Percentiles rank a stretch among this genome's conserved stretches.
These are phyloP conservation scores for Ovis canadensis DNA, from an alignment of 2,113 vertebrate genomes.

Conservation along the genomic window DNA sequence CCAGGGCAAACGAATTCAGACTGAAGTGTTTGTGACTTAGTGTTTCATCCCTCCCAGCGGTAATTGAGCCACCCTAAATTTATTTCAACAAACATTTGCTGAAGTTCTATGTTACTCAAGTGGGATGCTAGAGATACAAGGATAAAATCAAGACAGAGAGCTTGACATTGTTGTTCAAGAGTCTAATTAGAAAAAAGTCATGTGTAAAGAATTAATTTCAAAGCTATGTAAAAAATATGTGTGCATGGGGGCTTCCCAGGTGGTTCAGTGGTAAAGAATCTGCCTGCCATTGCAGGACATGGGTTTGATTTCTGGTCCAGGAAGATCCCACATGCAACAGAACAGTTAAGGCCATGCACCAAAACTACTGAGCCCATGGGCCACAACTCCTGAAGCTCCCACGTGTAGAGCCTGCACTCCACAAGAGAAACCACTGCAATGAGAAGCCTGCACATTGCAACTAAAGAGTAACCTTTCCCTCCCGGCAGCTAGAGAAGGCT, in stretches of 20 bases:
- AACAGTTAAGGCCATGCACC: neutral
- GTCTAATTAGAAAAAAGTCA: neutral
- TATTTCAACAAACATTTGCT: neutral
- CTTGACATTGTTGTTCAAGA: neutral
- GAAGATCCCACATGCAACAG: neutral
- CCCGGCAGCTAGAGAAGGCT: neutral
- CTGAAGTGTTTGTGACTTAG: neutral
- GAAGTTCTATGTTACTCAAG: neutral
- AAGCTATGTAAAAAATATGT: neutral
- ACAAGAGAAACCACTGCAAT: neutral
- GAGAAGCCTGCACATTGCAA: neutral
- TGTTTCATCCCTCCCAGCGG: neutral
- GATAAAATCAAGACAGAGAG: neutral
- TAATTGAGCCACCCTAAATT: neutral
- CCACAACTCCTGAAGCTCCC: neutral
- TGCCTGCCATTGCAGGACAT: neutral
- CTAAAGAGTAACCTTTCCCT: neutral
- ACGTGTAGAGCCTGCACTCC: rapidly evolving
- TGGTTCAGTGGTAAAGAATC: neutral
- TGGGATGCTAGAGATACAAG: neutral
- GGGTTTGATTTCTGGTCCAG: neutral
- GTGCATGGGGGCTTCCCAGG: neutral
- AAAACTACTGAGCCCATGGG: neutral
- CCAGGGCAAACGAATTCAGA: neutral
- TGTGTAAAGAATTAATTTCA: neutral